Percentiles rank a stretch among this genome's conserved stretches.
Evolutionary conservation across 2,888 invertebrate species (phyloP).

Genomic region (Leucoma salicis): DNA sequence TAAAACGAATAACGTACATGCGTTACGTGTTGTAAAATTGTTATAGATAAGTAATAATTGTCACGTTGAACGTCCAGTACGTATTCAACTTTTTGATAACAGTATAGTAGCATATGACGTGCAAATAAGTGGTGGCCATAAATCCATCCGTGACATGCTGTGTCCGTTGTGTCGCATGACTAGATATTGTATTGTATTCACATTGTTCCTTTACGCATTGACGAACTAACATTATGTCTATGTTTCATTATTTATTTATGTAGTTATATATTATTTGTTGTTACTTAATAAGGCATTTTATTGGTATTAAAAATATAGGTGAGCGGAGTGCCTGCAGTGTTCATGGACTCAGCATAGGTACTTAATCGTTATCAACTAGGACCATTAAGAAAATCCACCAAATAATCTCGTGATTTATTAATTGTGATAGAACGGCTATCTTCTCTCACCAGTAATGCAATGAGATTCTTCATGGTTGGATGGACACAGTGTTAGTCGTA

Average conservation of each 20-base stretch:
- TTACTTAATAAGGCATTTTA: neutral
- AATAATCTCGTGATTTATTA: too few species aligned
- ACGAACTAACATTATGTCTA: slow-evolving; percentile 31
- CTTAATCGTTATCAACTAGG: too few species aligned
- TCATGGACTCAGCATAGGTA: too few species aligned
- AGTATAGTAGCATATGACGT: slow-evolving; percentile 54
- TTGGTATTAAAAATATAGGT: too few species aligned
- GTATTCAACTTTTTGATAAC: slow-evolving; percentile 41
- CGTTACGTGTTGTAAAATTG: slow-evolving; percentile 16
- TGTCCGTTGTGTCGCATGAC: slow-evolving; percentile 60
- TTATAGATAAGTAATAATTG: slow-evolving; percentile 28
- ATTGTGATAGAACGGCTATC: too few species aligned
- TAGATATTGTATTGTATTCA: slow-evolving; percentile 39
- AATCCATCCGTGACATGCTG: slow-evolving; percentile 57
- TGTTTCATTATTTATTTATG: neutral
- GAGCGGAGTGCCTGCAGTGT: too few species aligned
- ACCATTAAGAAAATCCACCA: too few species aligned
- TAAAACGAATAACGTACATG: slow-evolving; percentile 37
- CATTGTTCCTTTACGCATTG: slow-evolving; percentile 42
- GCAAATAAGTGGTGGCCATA: slow-evolving; percentile 62
- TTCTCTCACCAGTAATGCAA: too few species aligned
- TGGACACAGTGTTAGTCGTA: too few species aligned
- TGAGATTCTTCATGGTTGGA: too few species aligned
- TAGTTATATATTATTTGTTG: neutral
- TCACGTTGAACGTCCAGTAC: slow-evolving; percentile 9